Conservation (phyloP, 1,140 invertebrate genomes). For the Formica selysi region DNA sequence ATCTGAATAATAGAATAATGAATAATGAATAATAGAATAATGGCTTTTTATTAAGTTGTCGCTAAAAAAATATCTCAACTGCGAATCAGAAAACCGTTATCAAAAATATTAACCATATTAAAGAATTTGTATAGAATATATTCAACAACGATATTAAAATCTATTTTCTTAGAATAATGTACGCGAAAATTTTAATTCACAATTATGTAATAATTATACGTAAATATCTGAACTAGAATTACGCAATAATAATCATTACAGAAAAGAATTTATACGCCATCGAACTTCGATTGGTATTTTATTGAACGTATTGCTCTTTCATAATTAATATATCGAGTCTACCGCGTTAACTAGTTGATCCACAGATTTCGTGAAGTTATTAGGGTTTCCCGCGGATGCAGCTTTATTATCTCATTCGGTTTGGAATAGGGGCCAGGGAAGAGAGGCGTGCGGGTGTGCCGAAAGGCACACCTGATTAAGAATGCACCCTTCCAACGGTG, state of each 20-base stretch:
- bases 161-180: background rate
- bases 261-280: background rate
- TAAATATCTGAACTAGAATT: background rate
- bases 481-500: slow-evolving; percentile 77
- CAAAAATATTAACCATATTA: background rate
- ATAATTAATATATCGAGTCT: slow-evolving; percentile 21
- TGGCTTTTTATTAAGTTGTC: background rate
- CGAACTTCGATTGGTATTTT: background rate
- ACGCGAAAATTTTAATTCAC: background rate
- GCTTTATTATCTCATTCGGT: slow-evolving; percentile 74
- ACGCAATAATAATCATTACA: background rate
- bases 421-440: background rate
- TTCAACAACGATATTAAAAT: background rate
- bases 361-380: slow-evolving; percentile 68
- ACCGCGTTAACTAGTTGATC: slow-evolving; percentile 11
- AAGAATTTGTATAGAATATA: background rate
- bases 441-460: slow-evolving; percentile 53
- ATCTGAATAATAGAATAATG: background rate
- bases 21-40: background rate
- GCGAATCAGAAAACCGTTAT: background rate
- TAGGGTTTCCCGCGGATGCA: slow-evolving; percentile 67
- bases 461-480: slow-evolving; percentile 74
- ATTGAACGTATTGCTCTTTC: slow-evolving; percentile 12
- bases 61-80: background rate
- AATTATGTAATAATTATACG: background rate